Conservation (phyloP, 64 coral and sea anemone genomes). For the Porites lutea region DNA sequence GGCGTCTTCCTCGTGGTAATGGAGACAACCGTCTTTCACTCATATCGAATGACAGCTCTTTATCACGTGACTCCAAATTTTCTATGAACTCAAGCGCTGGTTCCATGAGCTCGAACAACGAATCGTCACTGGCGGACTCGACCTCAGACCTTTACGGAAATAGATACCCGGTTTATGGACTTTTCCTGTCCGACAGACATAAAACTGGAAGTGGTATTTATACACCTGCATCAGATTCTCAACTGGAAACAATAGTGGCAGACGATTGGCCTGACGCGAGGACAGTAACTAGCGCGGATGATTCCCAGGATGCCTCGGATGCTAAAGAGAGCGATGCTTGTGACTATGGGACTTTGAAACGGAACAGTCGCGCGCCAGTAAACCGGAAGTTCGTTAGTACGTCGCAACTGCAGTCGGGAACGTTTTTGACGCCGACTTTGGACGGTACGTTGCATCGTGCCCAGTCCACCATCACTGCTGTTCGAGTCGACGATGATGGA, state of each 20-base stretch:
- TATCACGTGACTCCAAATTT: constrained; percentile 69
- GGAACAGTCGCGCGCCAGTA: constrained; percentile 11
- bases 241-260: constrained; percentile 56
- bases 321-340: constrained; percentile 44
- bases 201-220: constrained; percentile 66
- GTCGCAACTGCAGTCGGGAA: constrained; percentile 71
- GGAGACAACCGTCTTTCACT: constrained; percentile 77
- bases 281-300: neutral
- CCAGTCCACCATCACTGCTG: constrained; percentile 88
- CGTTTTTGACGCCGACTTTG: constrained; percentile 24
- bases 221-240: constrained; percentile 68
- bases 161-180: constrained; percentile 56
- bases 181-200: constrained; percentile 62
- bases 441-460: constrained; percentile 47
- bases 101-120: constrained; percentile 84
- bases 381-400: constrained; percentile 79
- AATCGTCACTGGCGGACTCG: constrained; percentile 89
- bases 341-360: constrained; percentile 69
- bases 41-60: constrained; percentile 95
- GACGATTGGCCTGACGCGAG: constrained; percentile 39
- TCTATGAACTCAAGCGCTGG: constrained; percentile 87
- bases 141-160: constrained; percentile 89
- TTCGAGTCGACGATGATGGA: constrained; percentile 84
- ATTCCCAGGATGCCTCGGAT: constrained; percentile 57
- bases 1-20: constrained; percentile 19